Evolutionary conservation across 2,113 vertebrate genomes (phyloP).

Genomic region (Aepyceros melampus): DNA sequence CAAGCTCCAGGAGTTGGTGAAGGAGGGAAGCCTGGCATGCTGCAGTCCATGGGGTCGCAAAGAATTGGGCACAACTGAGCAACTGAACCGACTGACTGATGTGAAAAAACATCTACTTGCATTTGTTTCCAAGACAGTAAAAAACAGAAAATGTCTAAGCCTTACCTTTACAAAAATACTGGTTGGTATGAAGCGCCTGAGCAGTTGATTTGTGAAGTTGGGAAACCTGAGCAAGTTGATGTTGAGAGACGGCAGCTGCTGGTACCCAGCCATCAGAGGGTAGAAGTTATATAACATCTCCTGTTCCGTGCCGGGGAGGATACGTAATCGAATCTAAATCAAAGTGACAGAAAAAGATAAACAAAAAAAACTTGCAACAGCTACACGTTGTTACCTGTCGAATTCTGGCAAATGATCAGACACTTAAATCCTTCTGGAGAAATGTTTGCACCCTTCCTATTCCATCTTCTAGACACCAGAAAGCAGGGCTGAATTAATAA

Average conservation of each 20-base stretch:
- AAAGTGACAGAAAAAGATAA: background rate
- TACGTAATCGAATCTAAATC: conserved; percentile 90
- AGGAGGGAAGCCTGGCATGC: background rate
- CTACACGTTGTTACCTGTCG: background rate
- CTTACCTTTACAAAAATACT: conserved; percentile 97
- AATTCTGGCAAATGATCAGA: background rate
- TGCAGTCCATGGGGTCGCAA: background rate
- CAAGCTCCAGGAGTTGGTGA: background rate
- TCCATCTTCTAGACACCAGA: background rate
- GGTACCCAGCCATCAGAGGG: conserved; percentile 97
- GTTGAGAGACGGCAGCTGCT: conserved; percentile 92
- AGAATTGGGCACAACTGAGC: background rate
- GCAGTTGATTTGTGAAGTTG: conserved; percentile 84
- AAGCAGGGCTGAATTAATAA: background rate
- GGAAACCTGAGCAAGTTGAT: conserved; percentile 90
- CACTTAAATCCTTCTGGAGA: background rate
- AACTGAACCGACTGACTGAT: background rate
- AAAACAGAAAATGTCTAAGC: background rate
- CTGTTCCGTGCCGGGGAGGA: conserved; percentile 92
- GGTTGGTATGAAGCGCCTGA: conserved; percentile 92
- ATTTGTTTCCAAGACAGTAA: background rate
- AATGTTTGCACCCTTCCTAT: background rate
- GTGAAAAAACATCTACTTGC: background rate
- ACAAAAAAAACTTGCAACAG: background rate
- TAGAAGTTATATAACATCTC: conserved; percentile 98